phyloP scores from a whole-genome alignment of 2,113 vertebrate genomes.

The Dicrurus megarhynchus region DNA sequence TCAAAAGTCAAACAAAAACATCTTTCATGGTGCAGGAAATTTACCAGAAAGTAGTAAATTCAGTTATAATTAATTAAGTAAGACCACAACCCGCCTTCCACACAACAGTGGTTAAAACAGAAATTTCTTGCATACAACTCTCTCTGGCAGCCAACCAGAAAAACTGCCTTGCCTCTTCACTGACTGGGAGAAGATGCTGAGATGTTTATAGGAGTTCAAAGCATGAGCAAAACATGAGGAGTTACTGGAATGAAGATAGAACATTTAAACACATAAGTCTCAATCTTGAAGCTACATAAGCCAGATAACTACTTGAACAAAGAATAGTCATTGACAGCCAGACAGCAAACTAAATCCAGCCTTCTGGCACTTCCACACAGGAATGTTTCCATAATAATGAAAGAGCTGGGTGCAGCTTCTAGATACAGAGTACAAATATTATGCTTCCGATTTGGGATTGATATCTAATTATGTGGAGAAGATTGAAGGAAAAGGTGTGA shows the following conservation, averaged over 20 bases:
- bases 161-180: not conserved
- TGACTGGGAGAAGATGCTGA: not conserved
- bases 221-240: not conserved
- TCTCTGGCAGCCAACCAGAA: not conserved
- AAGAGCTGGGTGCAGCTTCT: not conserved
- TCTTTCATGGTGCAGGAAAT: slow-evolving; percentile 12
- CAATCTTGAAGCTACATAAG: slow-evolving; percentile 34
- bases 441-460: not conserved
- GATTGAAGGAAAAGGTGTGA: slow-evolving; percentile 9
- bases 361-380: not conserved
- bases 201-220: slow-evolving; percentile 33
- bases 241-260: not conserved
- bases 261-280: not conserved
- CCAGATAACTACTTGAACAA: slow-evolving; percentile 6
- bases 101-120: not conserved
- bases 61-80: not conserved
- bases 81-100: not conserved
- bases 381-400: not conserved
- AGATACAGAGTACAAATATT: slow-evolving; percentile 44
- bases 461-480: not conserved
- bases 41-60: slow-evolving; percentile 13
- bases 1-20: slow-evolving; percentile 33
- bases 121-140: not conserved
- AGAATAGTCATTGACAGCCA: not conserved
- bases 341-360: not conserved